Evolutionary conservation across 1,140 invertebrate genomes (phyloP), one percentile per base, ranked within the genome.

Genomic region (Liolophura sinensis): DNA sequence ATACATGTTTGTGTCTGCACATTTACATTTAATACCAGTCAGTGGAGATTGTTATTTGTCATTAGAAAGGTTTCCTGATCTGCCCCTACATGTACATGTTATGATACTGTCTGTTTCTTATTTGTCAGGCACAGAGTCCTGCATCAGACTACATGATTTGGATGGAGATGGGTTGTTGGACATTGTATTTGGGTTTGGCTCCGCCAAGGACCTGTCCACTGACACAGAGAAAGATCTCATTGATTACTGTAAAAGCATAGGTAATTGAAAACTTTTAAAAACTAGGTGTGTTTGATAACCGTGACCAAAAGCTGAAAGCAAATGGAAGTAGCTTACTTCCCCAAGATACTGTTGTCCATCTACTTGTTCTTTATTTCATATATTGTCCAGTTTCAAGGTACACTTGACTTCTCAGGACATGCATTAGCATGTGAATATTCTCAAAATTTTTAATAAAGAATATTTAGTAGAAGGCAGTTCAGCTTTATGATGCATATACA

Each of bases 91-190:
- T n/a, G n/a, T n/a, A 7, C 18, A 24, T n/a, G 51, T 3, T 12
- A 54, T 20, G 18, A 54, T 20, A 5, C 3, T 24, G 18, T 24
- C 18, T n/a, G n/a, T 54, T 54, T 54, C n/a, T 24, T 55, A 16
- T 65, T 63, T 63, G 52, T 1, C 57, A 78, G 79, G 64, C 12
- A 62, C 72, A 7, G 77, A 82, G 62, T 76, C 77, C n/a, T 74
- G 71, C 65, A 60, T 81, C 5, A 51, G 72, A 18, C 58, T 81
- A 14, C 7, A 78, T 20, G 81, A 82, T 71, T 71, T 80, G 47
- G 76, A 82, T 70, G 70, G 64, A 49, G 81, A 82, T 70, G 77
- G 78, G 4, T 25, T 66, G 49, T 64, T 74, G 20, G 81, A 82
- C 60, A 60, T 81, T 15, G 59, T 82, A n/a, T 63, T 82, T 51